Evolutionary conservation across 2,113 vertebrate genomes (phyloP).

Genomic region (Pycnonotus jocosus): DNA sequence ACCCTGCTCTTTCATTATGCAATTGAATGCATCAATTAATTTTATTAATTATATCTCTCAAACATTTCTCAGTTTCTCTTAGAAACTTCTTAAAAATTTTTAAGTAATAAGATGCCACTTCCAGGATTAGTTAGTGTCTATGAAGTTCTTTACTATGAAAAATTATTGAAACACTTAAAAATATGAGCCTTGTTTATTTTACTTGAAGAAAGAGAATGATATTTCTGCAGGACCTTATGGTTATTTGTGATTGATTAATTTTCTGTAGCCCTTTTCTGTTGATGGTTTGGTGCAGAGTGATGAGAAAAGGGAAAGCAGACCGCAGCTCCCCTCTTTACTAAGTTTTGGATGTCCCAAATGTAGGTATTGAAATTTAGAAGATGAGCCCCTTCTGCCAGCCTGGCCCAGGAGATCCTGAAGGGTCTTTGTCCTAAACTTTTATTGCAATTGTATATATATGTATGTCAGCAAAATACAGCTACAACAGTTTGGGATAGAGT

Average conservation of each 20-base stretch:
- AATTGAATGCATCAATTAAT: not conserved
- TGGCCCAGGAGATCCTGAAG: slow-evolving; percentile 70
- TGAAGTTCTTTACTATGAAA: not conserved
- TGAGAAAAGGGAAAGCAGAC: slow-evolving; percentile 76
- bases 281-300: slow-evolving; percentile 72
- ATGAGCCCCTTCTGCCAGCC: slow-evolving; percentile 65
- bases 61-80: not conserved
- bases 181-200: not conserved
- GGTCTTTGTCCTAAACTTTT: slow-evolving; percentile 71
- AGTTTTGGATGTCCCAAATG: slow-evolving; percentile 75
- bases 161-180: not conserved
- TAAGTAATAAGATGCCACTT: not conserved
- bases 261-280: slow-evolving; percentile 71
- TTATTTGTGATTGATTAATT: slow-evolving; percentile 66
- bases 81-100: not conserved
- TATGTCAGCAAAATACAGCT: rapidly evolving
- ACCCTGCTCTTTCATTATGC: not conserved
- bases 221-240: not conserved
- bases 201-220: not conserved
- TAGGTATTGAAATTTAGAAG: slow-evolving; percentile 71
- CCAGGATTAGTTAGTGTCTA: not conserved
- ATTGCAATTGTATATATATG: slow-evolving; percentile 55
- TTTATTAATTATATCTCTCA: not conserved
- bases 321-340: slow-evolving; percentile 72
- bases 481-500: not conserved